Conservation (phyloP, 2,797 vertebrate genomes). For the Tympanoctomys barrerae region DNA sequence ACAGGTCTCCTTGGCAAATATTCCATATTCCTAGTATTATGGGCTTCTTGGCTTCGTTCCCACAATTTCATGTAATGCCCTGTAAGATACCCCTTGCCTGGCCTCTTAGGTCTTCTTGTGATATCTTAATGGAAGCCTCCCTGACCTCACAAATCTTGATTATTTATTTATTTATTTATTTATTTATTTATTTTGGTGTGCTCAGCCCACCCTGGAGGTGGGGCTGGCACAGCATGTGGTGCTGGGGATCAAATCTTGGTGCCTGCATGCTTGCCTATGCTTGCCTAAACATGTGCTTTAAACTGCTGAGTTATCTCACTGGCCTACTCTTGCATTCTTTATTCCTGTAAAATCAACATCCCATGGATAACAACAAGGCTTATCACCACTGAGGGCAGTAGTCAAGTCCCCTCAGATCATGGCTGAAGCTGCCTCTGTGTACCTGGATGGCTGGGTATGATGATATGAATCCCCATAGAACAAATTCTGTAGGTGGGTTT, state of each 20-base stretch:
- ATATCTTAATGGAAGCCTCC: background rate
- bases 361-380: background rate
- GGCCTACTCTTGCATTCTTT: background rate
- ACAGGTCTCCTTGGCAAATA: background rate
- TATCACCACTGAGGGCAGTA: background rate
- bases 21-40: background rate
- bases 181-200: no score
- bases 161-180: no score
- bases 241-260: no score
- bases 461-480: background rate
- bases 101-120: background rate
- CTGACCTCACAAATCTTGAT: background rate
- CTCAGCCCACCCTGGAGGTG: no score
- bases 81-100: background rate
- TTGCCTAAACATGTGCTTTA: no score
- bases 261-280: no score
- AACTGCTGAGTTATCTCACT: no score
- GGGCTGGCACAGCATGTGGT: no score
- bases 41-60: background rate
- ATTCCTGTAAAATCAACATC: background rate
- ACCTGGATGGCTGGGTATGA: background rate
- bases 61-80: background rate
- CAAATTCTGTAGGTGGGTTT: background rate
- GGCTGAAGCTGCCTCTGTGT: background rate
- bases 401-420: background rate